These are phyloP conservation scores for Spodoptera exigua DNA, from an alignment of 2,888 invertebrate genomes.

Conservation along the genomic window DNA sequence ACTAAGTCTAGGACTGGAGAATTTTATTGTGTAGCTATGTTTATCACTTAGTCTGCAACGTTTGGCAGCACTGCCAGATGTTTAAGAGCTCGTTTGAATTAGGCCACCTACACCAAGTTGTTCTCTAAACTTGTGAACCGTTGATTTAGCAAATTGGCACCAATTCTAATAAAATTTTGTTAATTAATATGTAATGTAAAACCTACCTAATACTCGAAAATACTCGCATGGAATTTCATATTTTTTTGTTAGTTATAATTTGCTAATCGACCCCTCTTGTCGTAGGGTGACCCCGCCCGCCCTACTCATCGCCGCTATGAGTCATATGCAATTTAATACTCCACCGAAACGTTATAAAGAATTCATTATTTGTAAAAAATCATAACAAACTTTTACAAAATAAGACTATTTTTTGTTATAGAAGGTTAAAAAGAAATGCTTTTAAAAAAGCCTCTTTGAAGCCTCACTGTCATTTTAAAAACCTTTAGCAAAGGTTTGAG, in stretches of 20 bases:
- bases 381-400: too few relatives aligned
- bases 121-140: slow-evolving; percentile 40
- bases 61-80: slow-evolving; percentile 46
- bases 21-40: slow-evolving; percentile 20
- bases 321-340: too few relatives aligned
- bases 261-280: neutral
- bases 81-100: slow-evolving; percentile 54
- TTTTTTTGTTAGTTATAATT: slow-evolving; percentile 2
- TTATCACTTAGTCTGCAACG: slow-evolving; percentile 46
- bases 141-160: slow-evolving; percentile 56
- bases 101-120: slow-evolving; percentile 51
- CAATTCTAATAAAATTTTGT: slow-evolving; percentile 18
- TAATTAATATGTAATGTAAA: neutral
- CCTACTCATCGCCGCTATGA: neutral
- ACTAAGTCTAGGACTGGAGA: slow-evolving; percentile 6
- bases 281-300: neutral
- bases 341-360: too few relatives aligned
- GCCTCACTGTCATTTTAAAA: slow-evolving; percentile 2
- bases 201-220: neutral
- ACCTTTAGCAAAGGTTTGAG: neutral
- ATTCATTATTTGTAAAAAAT: too few relatives aligned
- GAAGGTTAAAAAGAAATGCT: neutral
- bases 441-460: slow-evolving; percentile 7
- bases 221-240: neutral
- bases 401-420: neutral